Evolutionary conservation across 2,888 invertebrate genomes (phyloP).

Genomic region (Phengaris alcon): DNA sequence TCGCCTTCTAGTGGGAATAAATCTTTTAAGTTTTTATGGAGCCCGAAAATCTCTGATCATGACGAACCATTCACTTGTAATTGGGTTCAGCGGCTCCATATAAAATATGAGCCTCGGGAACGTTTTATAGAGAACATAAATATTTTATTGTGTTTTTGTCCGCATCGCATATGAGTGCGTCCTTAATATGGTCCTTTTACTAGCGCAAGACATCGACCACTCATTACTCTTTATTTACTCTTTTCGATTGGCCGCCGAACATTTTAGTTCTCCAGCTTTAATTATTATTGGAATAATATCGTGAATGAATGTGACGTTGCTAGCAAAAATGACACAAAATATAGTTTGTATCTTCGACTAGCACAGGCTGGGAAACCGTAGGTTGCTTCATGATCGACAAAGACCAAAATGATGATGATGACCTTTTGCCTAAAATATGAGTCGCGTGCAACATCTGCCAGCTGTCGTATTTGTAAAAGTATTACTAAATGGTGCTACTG

Average conservation of each 20-base stretch:
- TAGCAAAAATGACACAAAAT: too few relatives aligned
- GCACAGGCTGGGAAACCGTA: not conserved
- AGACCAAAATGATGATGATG: too few relatives aligned
- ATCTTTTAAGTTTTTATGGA: constrained; percentile 68
- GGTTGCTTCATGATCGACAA: too few relatives aligned
- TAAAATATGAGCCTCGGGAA: constrained; percentile 71
- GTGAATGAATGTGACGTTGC: not conserved
- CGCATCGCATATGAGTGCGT: constrained; percentile 45
- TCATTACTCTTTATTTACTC: constrained; percentile 30
- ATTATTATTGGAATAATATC: not conserved
- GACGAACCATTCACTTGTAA: constrained; percentile 75
- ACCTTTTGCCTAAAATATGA: too few relatives aligned
- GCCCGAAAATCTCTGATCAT: constrained; percentile 71
- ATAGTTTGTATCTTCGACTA: not conserved
- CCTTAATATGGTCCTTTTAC: constrained; percentile 34
- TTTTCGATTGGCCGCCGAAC: constrained; percentile 10
- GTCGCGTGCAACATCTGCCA: too few relatives aligned
- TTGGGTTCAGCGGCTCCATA: constrained; percentile 71
- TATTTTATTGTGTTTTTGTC: constrained; percentile 72
- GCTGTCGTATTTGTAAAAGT: too few relatives aligned
- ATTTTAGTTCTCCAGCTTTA: not conserved
- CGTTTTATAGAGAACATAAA: constrained; percentile 75
- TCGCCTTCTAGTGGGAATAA: constrained; percentile 62
- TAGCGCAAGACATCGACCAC: constrained; percentile 22
- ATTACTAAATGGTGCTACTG: too few relatives aligned